Base-by-base conservation (phyloP, 1,140 invertebrate genomes). In the Rhopalosiphum padi region DNA sequence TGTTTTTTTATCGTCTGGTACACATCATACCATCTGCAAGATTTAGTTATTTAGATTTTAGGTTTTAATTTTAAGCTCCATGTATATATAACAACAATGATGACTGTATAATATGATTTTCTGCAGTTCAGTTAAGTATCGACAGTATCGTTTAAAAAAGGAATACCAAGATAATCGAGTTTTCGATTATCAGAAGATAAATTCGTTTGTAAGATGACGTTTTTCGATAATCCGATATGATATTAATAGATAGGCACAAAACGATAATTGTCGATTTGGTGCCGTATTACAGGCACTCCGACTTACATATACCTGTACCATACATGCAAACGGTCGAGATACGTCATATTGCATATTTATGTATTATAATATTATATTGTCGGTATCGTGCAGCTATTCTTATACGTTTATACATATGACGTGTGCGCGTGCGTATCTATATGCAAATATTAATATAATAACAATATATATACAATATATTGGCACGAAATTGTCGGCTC, bases 401-500 rank as follows among this genome's bases (percentile, higher is more conserved):
- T 68, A 68, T n/a, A 68, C 60, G 30, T 68, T 68, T 68, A 68
- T 68, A n/a, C 60, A n/a, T 68, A 68, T 68, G 60, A 68, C 30
- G 15, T 68, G 15, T 68, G 30, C 60, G 55, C 25, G 15, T n/a
- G 60, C 15, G 60, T n/a, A 11, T 68, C 30, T 68, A 68, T 68
- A n/a, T 68, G 60, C 60, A 77, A 77, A 77, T 77, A 77, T 77
- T 77, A 77, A n/a, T 77, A 77, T 77, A 77, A 77, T 77, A n/a
- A 77, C 60, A 77, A 77, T n/a, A n/a, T 15, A 82, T 82, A 35
- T 37, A 77, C 15, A 35, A n/a, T n/a, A 77, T n/a, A 77, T n/a
- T n/a, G 30, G n/a, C 43, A 86, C 37, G 8, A 86, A 86, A 86
- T 86, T 3, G 48, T 89, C 9, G n/a, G 48, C 23, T 89, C 23